Conservation (phyloP, 1,140 invertebrate genomes). For the Bicyclus anynana region DNA sequence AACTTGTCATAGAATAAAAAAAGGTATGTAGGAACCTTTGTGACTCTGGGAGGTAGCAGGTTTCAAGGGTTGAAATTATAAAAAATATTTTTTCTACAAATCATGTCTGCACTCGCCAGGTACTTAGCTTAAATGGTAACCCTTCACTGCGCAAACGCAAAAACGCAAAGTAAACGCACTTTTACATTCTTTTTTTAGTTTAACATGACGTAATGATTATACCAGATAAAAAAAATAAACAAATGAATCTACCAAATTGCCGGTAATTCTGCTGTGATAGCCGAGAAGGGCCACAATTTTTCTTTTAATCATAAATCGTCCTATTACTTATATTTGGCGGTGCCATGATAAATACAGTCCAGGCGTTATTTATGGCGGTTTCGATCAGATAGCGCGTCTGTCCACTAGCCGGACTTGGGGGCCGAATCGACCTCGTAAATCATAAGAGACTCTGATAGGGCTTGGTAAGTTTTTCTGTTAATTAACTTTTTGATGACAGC, state of each 20-base stretch:
- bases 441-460: conserved; percentile 44
- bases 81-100: too few species aligned
- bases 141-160: too few species aligned
- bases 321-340: conserved; percentile 50
- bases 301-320: conserved; percentile 49
- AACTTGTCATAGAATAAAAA: too few species aligned
- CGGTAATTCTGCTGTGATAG: conserved; percentile 6
- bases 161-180: too few species aligned
- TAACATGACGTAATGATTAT: neutral
- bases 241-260: neutral
- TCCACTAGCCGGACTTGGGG: conserved; percentile 55
- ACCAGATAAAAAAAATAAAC: conserved; percentile 1
- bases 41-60: too few species aligned
- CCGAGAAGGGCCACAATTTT: conserved; percentile 19
- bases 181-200: too few species aligned
- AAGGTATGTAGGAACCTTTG: too few species aligned
- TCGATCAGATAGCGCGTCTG: conserved; percentile 65
- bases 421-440: conserved; percentile 63
- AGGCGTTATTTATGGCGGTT: conserved; percentile 62
- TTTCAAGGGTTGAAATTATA: too few species aligned
- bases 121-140: too few species aligned
- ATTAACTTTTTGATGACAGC: conserved; percentile 27
- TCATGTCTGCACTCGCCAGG: too few species aligned
- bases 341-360: conserved; percentile 63
- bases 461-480: conserved; percentile 39